Evolutionary conservation across 2,113 vertebrate species (phyloP).

Genomic region (Aptenodytes patagonicus): DNA sequence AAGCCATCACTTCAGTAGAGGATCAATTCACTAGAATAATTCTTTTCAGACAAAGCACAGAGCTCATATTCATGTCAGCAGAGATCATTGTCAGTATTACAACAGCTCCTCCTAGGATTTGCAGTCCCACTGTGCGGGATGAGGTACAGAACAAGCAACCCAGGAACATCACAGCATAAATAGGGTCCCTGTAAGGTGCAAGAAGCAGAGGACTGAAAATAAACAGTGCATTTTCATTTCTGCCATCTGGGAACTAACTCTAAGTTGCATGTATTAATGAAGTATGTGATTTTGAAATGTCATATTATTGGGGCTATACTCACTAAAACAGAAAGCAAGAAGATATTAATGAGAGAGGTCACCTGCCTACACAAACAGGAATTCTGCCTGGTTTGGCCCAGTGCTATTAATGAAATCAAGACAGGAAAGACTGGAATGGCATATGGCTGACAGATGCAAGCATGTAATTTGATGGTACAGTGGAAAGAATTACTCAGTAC

Average conservation of each 20-base stretch:
- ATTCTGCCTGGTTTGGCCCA: conserved; percentile 33
- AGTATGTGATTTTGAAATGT: neutral
- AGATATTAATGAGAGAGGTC: conserved; percentile 21
- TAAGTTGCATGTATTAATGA: neutral
- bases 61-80: neutral
- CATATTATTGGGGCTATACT: conserved; percentile 20
- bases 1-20: neutral
- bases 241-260: neutral
- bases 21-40: conserved; percentile 15
- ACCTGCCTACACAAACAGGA: conserved; percentile 59
- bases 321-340: conserved; percentile 42
- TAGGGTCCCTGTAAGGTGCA: neutral
- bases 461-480: conserved; percentile 36
- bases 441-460: conserved; percentile 61
- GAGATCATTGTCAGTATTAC: neutral
- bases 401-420: conserved; percentile 42
- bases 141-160: neutral
- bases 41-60: conserved; percentile 19
- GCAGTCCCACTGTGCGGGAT: neutral
- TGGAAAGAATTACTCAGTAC: conserved; percentile 55
- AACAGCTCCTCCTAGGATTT: neutral
- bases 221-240: neutral
- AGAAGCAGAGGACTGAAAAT: neutral
- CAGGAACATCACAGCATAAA: neutral
- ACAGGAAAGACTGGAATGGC: conserved; percentile 52